A percentile compares a stretch with the other conserved stretches of the same genome.
phyloP scores from a whole-genome alignment of 2,888 invertebrate species.

The Platycheirus rosarum region DNA sequence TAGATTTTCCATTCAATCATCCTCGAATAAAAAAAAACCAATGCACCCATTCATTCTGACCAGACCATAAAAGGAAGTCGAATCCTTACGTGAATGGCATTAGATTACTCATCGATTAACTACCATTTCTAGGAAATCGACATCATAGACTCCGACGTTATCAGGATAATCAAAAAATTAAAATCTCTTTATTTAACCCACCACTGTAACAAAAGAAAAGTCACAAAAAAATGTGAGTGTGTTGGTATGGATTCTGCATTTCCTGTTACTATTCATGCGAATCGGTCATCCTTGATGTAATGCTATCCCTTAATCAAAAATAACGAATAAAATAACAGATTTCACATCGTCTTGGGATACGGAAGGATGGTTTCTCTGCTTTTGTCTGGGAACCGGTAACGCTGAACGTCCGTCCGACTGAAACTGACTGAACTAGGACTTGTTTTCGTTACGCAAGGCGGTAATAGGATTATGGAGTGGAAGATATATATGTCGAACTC shows the following conservation, averaged over 20 bases:
- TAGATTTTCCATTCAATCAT: slow-evolving; percentile 39
- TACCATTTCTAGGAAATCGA: slow-evolving; percentile 13
- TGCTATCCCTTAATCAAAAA: slow-evolving; percentile 56
- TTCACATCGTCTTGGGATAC: slow-evolving; percentile 45
- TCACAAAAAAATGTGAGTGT: slow-evolving; percentile 3
- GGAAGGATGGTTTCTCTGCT: slow-evolving; percentile 41
- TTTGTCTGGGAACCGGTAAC: slow-evolving; percentile 3
- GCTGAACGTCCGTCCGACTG: slow-evolving; percentile 20
- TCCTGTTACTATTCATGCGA: slow-evolving; percentile 68
- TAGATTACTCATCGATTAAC: slow-evolving; percentile 57
- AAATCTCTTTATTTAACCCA: slow-evolving; percentile 81
- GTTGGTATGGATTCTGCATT: slow-evolving; percentile 54
- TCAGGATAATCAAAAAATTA: slow-evolving; percentile 81
- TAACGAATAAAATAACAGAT: slow-evolving; percentile 32
- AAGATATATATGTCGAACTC: slow-evolving; percentile 11
- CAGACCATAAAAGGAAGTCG: slow-evolving; percentile 43
- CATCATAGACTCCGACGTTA: slow-evolving; percentile 38
- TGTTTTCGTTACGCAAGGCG: slow-evolving; percentile 33
- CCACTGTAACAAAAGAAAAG: background rate
- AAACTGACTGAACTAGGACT: slow-evolving; percentile 32
- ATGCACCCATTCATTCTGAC: slow-evolving; percentile 25
- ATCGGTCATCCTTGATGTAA: slow-evolving; percentile 73
- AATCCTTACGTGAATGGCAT: slow-evolving; percentile 29
- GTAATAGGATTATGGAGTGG: slow-evolving; percentile 34
- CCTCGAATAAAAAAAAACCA: slow-evolving; percentile 28